Conservation (phyloP, 2,113 vertebrate species). For the Polypterus senegalus region DNA sequence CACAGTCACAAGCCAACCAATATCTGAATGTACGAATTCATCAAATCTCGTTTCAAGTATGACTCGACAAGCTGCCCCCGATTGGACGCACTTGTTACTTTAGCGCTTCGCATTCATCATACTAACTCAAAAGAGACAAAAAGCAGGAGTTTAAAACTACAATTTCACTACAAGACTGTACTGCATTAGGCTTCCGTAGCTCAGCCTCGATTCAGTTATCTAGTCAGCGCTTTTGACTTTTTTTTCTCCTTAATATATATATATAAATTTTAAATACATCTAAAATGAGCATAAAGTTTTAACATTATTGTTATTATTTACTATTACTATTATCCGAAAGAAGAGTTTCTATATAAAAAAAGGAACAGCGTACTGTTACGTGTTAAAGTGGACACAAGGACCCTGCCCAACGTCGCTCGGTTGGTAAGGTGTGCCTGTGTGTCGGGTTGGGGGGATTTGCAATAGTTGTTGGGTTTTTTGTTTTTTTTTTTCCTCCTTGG, state of each 20-base stretch:
- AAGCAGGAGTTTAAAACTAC: constrained; percentile 39
- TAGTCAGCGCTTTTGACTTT: constrained; percentile 10
- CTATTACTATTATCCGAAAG: no score
- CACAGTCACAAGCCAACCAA: constrained; percentile 56
- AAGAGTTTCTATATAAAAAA: constrained; percentile 8
- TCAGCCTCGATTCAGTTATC: constrained; percentile 19
- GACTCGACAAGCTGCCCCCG: constrained; percentile 42
- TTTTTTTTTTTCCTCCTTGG: constrained; percentile 9
- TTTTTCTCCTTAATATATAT: no score
- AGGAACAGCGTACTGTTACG: constrained; percentile 9
- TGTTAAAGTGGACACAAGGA: neutral
- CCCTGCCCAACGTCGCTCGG: neutral
- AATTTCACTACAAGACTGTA: constrained; percentile 24
- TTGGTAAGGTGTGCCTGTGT: neutral
- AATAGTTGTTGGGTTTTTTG: constrained; percentile 8
- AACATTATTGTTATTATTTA: constrained; percentile 9
- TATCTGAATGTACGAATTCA: constrained; percentile 4
- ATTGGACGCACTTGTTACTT: constrained; percentile 38
- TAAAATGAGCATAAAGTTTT: constrained; percentile 21
- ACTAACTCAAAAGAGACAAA: constrained; percentile 42
- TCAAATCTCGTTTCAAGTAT: constrained; percentile 43
- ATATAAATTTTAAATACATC: no score
- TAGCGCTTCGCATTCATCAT: constrained; percentile 7
- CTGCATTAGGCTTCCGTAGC: constrained; percentile 29
- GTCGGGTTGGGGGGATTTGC: constrained; percentile 6